Percentiles rank a stretch among this genome's conserved stretches.
Conservation (phyloP, 23 tunicate species). For the Trididemnum miniatum region DNA sequence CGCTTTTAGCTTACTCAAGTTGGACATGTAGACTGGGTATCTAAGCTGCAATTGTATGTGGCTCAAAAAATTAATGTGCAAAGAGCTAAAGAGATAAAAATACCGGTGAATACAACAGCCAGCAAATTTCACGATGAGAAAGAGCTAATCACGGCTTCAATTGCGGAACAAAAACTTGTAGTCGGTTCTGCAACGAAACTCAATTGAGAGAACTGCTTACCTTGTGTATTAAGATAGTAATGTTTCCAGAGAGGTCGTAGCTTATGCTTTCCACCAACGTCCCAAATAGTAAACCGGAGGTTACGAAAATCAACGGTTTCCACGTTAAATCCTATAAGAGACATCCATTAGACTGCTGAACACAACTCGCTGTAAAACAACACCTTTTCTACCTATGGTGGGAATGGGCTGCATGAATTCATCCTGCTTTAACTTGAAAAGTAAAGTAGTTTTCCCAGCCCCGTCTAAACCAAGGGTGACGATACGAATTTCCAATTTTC, state of each 20-base stretch:
- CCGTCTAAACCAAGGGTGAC: constrained; percentile 84
- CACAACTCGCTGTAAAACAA: too few relatives aligned
- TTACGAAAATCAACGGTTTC: constrained; percentile 86
- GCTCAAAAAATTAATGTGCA: too few relatives aligned
- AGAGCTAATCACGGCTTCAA: too few relatives aligned
- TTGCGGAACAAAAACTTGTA: too few relatives aligned
- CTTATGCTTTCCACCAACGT: constrained; percentile 95
- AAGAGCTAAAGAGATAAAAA: too few relatives aligned
- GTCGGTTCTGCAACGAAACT: too few relatives aligned
- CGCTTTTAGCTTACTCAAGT: too few relatives aligned
- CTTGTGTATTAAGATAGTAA: constrained; percentile 94
- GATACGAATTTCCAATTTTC: constrained; percentile 61
- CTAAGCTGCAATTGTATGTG: too few relatives aligned
- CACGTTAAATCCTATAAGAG: constrained; percentile 94
- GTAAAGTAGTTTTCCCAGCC: constrained; percentile 91
- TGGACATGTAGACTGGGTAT: too few relatives aligned
- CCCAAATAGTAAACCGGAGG: constrained; percentile 90
- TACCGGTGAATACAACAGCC: too few relatives aligned
- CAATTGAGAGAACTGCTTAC: not conserved
- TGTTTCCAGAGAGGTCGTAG: constrained; percentile 93
- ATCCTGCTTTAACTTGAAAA: constrained; percentile 86
- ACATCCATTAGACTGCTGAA: too few relatives aligned
- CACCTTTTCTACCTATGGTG: constrained; percentile 79
- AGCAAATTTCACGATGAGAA: too few relatives aligned
- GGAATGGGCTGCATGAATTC: constrained; percentile 94